Conservation (phyloP, 2,797 vertebrate genomes). For the Tokudaia muenninki region DNA sequence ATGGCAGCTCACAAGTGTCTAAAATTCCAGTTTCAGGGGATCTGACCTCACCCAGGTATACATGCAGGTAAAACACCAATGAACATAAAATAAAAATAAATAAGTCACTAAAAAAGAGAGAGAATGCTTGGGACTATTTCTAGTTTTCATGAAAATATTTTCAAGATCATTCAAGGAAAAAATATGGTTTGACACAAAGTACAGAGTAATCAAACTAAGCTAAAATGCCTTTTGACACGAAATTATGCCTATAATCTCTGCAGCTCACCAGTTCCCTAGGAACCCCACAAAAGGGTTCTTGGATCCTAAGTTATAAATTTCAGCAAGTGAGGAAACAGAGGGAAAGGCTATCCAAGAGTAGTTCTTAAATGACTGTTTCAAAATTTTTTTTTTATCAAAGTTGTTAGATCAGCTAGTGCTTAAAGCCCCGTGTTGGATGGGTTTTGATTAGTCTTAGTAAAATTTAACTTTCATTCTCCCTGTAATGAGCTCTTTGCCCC, state of each 20-base stretch:
- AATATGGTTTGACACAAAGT: not conserved
- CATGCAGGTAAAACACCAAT: not conserved
- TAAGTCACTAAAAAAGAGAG: not conserved
- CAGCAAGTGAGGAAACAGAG: not conserved
- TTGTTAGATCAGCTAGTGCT: not conserved
- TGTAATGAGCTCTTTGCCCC: not conserved
- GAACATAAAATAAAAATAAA: not conserved
- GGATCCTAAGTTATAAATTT: not conserved
- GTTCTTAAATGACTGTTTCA: not conserved
- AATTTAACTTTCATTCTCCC: not conserved
- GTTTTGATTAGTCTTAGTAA: conserved; percentile 24
- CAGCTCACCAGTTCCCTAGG: conserved; percentile 1
- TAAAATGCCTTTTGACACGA: not conserved
- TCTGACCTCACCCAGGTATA: not conserved
- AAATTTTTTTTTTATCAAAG: not conserved
- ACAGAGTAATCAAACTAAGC: not conserved
- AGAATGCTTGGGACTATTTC: not conserved
- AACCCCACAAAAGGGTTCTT: not conserved
- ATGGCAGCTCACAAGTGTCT: not conserved
- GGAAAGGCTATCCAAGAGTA: not conserved
- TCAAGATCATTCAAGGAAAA: not conserved
- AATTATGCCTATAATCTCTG: not conserved
- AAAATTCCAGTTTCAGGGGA: not conserved
- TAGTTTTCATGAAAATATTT: conserved; percentile 50
- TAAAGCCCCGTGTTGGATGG: not conserved